A percentile compares a stretch with the other conserved stretches of the same genome.
These are phyloP conservation scores for Apodemia zela DNA, from an alignment of 2,888 invertebrate genomes.

Conservation along the genomic window DNA sequence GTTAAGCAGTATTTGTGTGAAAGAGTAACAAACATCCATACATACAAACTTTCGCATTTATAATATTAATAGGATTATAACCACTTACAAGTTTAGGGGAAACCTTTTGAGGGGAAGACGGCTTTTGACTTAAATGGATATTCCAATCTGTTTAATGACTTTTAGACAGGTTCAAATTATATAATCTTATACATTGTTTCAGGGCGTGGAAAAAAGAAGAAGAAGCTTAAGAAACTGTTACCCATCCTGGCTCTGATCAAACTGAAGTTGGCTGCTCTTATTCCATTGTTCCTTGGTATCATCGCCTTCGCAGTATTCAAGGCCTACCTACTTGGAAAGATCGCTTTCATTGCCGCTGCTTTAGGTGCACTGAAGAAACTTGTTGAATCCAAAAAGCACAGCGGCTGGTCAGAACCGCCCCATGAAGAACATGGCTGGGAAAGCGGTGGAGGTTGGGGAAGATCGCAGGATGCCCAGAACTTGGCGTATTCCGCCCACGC, in stretches of 20 bases:
- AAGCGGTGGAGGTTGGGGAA: constrained; percentile 81
- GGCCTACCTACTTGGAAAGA: constrained; percentile 90
- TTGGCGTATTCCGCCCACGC: constrained; percentile 85
- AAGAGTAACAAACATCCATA: too few relatives aligned
- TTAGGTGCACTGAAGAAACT: constrained; percentile 85
- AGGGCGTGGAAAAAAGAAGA: constrained; percentile 91
- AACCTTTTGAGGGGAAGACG: too few relatives aligned
- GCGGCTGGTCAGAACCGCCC: constrained; percentile 85
- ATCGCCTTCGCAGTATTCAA: constrained; percentile 91
- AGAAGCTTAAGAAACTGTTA: constrained; percentile 87
- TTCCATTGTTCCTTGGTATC: constrained; percentile 86
- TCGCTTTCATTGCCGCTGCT: constrained; percentile 88
- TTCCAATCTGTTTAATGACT: too few relatives aligned
- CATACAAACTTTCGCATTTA: too few relatives aligned
- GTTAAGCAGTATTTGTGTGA: too few relatives aligned
- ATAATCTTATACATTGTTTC: constrained; percentile 32
- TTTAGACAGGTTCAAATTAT: not conserved
- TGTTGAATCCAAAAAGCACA: constrained; percentile 85
- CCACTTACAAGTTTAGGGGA: too few relatives aligned
- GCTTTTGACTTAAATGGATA: not conserved
- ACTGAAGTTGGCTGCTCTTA: constrained; percentile 87
- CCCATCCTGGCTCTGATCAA: constrained; percentile 88
- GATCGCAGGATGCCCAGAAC: constrained; percentile 83
- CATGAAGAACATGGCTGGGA: constrained; percentile 80
- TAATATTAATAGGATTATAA: too few relatives aligned